Conservation (phyloP, 2,888 invertebrate species). For the Tromatobia lineatoria region DNA sequence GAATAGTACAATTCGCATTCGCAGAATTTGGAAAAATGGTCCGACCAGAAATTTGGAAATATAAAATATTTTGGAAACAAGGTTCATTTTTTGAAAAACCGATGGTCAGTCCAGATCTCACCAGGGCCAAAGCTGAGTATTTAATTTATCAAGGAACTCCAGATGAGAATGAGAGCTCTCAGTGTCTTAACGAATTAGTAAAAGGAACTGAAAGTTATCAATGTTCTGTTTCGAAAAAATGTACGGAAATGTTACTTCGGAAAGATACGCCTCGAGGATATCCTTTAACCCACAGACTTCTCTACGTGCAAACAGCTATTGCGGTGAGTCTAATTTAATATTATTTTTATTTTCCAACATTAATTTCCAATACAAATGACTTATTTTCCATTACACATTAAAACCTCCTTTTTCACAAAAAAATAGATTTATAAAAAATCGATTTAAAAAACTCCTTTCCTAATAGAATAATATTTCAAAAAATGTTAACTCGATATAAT, state of each 20-base stretch:
- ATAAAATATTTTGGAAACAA: conserved; percentile 73
- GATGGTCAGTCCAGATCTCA: conserved; percentile 38
- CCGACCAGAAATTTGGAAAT: conserved; percentile 76
- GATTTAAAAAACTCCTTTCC: no score
- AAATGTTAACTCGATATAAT: no score
- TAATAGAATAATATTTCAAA: no score
- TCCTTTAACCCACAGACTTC: conserved; percentile 83
- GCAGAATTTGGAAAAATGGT: conserved; percentile 70
- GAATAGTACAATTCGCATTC: not conserved
- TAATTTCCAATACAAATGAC: no score
- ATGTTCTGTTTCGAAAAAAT: conserved; percentile 72
- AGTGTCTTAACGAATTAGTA: conserved; percentile 74
- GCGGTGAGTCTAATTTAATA: conserved; percentile 71
- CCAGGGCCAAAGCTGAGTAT: conserved; percentile 27
- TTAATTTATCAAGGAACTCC: conserved; percentile 77
- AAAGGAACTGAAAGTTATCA: conserved; percentile 25
- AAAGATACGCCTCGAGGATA: conserved; percentile 80
- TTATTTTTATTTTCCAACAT: not conserved
- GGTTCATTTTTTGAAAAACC: conserved; percentile 34
- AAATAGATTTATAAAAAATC: no score
- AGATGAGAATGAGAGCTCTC: conserved; percentile 75
- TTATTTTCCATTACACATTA: not conserved
- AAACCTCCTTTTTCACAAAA: not conserved
- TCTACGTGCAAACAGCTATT: conserved; percentile 80
- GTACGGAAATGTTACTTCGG: conserved; percentile 73